phyloP scores from a whole-genome alignment of 64 coral and sea anemone species.

The Catalaphyllia jardinei region DNA sequence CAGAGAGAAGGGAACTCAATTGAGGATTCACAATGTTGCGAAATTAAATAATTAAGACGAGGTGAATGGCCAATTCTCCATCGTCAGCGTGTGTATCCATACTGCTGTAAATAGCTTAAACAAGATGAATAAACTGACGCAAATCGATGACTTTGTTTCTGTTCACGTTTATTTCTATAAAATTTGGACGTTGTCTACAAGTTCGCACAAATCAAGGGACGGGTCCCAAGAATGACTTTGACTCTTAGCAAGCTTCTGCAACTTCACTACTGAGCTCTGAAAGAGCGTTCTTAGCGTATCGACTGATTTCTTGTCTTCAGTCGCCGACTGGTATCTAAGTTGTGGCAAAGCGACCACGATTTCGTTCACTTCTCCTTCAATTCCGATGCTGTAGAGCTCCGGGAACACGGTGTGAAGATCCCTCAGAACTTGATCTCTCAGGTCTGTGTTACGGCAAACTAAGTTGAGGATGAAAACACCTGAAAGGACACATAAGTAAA shows the following conservation, averaged over 20 bases:
- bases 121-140: too few relatives aligned
- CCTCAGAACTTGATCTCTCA: slow-evolving; percentile 29
- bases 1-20: too few relatives aligned
- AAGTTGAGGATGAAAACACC: slow-evolving; percentile 89
- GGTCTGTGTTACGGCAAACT: slow-evolving; percentile 52
- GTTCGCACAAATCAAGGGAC: slow-evolving; percentile 26
- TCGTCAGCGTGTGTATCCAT: too few relatives aligned
- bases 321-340: slow-evolving; percentile 6
- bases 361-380: slow-evolving; percentile 73
- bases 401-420: slow-evolving; percentile 58
- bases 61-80: too few relatives aligned
- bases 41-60: too few relatives aligned
- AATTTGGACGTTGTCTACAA: slow-evolving; percentile 15
- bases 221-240: slow-evolving; percentile 45
- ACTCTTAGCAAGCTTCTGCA: slow-evolving; percentile 46
- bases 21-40: too few relatives aligned
- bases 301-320: neutral
- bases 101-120: too few relatives aligned
- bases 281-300: neutral
- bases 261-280: slow-evolving; percentile 37
- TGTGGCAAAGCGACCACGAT: slow-evolving; percentile 64
- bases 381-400: slow-evolving; percentile 59
- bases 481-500: too few relatives aligned
- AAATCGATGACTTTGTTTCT: too few relatives aligned
- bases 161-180: neutral